Percentiles rank a stretch among this genome's conserved stretches.
Conservation (phyloP, 1,140 invertebrate genomes). For the Drosophila hydei region DNA sequence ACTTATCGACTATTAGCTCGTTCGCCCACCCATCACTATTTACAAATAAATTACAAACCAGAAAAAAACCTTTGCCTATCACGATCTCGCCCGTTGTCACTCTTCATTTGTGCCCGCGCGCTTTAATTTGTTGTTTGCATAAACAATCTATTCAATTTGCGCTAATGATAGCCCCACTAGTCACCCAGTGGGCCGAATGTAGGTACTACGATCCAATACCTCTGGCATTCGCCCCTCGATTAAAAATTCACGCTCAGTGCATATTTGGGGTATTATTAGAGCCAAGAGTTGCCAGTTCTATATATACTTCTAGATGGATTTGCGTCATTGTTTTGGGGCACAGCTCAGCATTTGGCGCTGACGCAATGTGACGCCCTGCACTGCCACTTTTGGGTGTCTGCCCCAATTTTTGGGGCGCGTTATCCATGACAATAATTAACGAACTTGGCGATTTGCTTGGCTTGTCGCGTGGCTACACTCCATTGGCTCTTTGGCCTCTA, state of each 20-base stretch:
- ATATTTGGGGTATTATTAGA: neutral
- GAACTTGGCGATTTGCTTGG: constrained; percentile 59
- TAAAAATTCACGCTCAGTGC: neutral
- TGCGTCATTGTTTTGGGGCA: constrained; percentile 12
- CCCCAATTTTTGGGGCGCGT: constrained; percentile 56
- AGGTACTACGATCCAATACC: neutral
- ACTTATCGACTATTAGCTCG: neutral
- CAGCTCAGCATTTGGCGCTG: constrained; percentile 17
- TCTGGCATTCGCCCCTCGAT: neutral
- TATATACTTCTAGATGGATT: neutral
- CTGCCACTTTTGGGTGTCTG: constrained; percentile 51
- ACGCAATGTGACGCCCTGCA: constrained; percentile 55
- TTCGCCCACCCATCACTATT: neutral
- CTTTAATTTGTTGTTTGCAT: constrained; percentile 55
- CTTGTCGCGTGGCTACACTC: constrained; percentile 68
- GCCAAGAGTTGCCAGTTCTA: neutral
- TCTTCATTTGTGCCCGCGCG: constrained; percentile 45
- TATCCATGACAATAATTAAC: constrained; percentile 67
- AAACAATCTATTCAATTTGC: constrained; percentile 78
- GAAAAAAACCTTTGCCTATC: neutral
- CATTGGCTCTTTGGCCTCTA: constrained; percentile 43
- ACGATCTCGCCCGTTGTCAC: constrained; percentile 29
- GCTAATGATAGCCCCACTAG: constrained; percentile 47
- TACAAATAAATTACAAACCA: neutral
- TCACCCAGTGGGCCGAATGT: neutral